Percentiles rank a stretch among this genome's conserved stretches.
Conservation (phyloP, 2,113 vertebrate species). For the Brachyhypopomus occidentalis region DNA sequence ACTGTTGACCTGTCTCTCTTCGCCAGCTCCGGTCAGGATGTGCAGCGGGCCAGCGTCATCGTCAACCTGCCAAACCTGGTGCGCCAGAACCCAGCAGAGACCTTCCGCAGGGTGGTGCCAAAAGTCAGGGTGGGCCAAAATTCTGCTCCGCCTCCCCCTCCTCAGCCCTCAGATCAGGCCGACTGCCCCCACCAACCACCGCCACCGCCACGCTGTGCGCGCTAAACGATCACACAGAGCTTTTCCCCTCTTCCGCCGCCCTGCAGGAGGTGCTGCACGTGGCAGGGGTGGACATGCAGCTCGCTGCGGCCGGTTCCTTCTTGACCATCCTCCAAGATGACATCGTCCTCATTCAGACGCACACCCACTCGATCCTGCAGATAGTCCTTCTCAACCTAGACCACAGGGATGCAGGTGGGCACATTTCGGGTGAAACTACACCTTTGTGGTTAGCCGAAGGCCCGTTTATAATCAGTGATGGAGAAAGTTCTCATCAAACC, state of each 20-base stretch:
- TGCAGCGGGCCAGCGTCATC: constrained; percentile 90
- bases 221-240: constrained; percentile 4
- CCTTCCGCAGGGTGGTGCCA: constrained; percentile 89
- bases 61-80: constrained; percentile 89
- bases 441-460: not conserved
- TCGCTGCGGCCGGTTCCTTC: constrained; percentile 88
- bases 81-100: constrained; percentile 91
- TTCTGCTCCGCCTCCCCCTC: not conserved
- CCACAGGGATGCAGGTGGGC: constrained; percentile 86
- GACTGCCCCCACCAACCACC: not conserved
- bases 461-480: not conserved
- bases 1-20: constrained; percentile 1
- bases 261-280: constrained; percentile 85
- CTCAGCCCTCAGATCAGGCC: not conserved
- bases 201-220: not conserved
- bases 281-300: constrained; percentile 87
- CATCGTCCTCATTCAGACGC: constrained; percentile 86
- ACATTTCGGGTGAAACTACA: not conserved
- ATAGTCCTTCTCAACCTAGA: constrained; percentile 88
- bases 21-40: constrained; percentile 87
- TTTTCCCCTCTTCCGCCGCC: not conserved
- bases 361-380: constrained; percentile 90
- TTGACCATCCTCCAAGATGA: constrained; percentile 91
- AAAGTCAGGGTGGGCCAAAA: constrained; percentile 87
- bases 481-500: not conserved